Evolutionary conservation across 2,888 invertebrate species (phyloP), one percentile per base, ranked within the genome.

Genomic region (Diabrotica balteata): DNA sequence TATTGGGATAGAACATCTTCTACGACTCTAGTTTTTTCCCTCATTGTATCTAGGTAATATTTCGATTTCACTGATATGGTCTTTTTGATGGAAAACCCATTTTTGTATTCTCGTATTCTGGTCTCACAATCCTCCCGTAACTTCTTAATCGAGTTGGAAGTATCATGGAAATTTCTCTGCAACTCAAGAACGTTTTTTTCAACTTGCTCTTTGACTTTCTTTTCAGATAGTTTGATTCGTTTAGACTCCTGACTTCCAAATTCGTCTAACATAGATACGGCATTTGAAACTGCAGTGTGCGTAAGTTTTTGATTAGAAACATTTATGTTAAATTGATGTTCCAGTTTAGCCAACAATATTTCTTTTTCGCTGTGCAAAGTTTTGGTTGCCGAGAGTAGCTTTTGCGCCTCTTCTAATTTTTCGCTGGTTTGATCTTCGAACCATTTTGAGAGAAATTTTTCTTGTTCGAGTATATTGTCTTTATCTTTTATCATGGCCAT

Each of bases 331-430:
- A 73, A 76, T 43, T 73, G 74, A 46, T 72, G 68, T 66, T 75
- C 75, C 8, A 77, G 68, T 60, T 77, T 77, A 8, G 63, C 65
- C 43, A 75, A 73, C 8, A 77, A 58, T 43, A 76, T 69, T 52
- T 74, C 70, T 63, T 72, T 74, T 63, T 75, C 72, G 8, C 22
- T 68, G 7, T 68, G 69, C 10, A 76, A 63, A 8, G 64, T 66
- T 45, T 70, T 68, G 8, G 73, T 70, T 4, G 64, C 62, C 32
- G 68, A 62, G 6, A 77, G 53, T 22, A 77, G 63, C 9, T 68
- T 68, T 63, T 73, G 72, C 2, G 72, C 73, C 65, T 72, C 71
- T 32, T 53, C 44, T 22, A 64, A 53, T 49, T 69, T 70, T 67
- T 75, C 72, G 11, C 63, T 68, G 8, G 73, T 69, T 9, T 72